A percentile compares a stretch with the other conserved stretches of the same genome.
Conservation (phyloP, 2,888 invertebrate species). For the Sarcophaga rosellei region DNA sequence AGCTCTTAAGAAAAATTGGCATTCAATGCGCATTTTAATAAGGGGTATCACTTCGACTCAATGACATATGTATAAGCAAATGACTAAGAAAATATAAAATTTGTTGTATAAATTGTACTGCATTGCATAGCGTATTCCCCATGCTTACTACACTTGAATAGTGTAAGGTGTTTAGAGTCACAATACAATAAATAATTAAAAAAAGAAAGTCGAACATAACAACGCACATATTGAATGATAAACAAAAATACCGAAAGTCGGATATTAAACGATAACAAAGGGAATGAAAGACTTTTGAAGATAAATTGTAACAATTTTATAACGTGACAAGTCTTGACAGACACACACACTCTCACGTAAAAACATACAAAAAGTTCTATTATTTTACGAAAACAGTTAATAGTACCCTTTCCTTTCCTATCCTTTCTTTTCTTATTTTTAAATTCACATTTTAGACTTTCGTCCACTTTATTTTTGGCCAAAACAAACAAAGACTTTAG, state of each 20-base stretch:
- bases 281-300: constrained; percentile 60
- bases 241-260: not conserved
- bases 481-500: constrained; percentile 4
- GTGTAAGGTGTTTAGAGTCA: too few relatives aligned
- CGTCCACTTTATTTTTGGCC: not conserved
- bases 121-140: too few relatives aligned
- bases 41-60: too few relatives aligned
- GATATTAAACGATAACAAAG: not conserved
- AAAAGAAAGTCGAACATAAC: not conserved
- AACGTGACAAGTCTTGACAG: constrained; percentile 70
- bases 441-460: not conserved
- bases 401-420: not conserved
- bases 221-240: not conserved
- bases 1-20: too few relatives aligned
- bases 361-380: not conserved
- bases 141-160: too few relatives aligned
- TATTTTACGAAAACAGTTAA: too few relatives aligned
- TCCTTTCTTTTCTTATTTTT: not conserved
- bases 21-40: too few relatives aligned
- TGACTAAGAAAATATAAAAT: too few relatives aligned
- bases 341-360: constrained; percentile 69
- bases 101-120: too few relatives aligned
- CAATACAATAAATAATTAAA: not conserved
- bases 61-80: too few relatives aligned
- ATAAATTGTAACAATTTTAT: constrained; percentile 77